phyloP scores from a whole-genome alignment of 2,113 vertebrate species.

The Pseudorectes ferrugineus region DNA sequence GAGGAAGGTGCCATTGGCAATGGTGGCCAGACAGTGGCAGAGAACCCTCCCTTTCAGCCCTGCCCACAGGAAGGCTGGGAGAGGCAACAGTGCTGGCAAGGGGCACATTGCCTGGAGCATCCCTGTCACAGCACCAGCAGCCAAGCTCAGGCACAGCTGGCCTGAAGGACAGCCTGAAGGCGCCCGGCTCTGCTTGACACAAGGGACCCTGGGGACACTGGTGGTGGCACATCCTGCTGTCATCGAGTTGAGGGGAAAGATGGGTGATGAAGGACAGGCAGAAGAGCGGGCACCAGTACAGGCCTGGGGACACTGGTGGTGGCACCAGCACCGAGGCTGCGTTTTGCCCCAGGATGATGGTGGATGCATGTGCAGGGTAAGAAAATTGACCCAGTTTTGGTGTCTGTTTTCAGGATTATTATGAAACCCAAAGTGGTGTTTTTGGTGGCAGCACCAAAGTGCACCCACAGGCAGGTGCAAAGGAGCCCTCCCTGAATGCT shows the following conservation, averaged over 20 bases:
- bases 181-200: fast-evolving
- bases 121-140: background rate
- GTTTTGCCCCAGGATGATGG: background rate
- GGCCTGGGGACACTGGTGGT: background rate
- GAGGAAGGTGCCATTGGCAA: background rate
- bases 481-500: background rate
- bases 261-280: background rate
- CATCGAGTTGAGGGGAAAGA: background rate
- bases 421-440: background rate
- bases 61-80: background rate
- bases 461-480: fast-evolving
- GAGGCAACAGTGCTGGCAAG: background rate
- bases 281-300: fast-evolving
- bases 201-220: background rate
- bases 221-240: background rate
- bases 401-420: background rate
- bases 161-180: background rate
- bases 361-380: background rate
- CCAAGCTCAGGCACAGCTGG: background rate
- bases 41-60: background rate
- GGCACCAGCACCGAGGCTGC: fast-evolving
- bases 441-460: background rate
- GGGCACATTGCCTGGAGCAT: background rate
- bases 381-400: background rate
- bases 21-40: background rate